phyloP scores from a whole-genome alignment of 2,113 vertebrate species.

The Centropus bengalensis region DNA sequence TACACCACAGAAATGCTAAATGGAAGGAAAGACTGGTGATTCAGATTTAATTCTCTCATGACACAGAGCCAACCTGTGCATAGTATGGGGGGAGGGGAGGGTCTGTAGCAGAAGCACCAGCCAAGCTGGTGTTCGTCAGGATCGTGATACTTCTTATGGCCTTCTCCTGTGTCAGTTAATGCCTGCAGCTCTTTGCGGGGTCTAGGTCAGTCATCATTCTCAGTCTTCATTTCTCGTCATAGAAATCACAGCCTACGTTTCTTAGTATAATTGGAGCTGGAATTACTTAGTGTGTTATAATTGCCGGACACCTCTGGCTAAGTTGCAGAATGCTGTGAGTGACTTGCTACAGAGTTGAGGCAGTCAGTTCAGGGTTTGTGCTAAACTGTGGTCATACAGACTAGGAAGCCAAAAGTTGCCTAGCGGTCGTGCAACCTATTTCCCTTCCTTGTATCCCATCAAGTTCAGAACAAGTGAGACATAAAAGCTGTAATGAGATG shows the following conservation, averaged over 20 bases:
- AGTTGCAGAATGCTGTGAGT: not conserved
- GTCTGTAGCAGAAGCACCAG: not conserved
- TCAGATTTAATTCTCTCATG: not conserved
- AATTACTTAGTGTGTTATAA: not conserved
- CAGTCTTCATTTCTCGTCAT: too few relatives aligned
- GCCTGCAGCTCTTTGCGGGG: not conserved
- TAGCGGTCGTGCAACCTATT: not conserved
- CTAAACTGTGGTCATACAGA: not conserved
- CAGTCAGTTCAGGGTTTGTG: not conserved
- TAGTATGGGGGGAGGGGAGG: not conserved
- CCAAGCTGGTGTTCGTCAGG: not conserved
- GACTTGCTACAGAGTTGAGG: not conserved
- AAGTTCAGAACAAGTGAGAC: not conserved
- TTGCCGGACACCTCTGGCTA: not conserved
- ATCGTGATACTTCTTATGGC: fast-evolving
- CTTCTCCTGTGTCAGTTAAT: not conserved
- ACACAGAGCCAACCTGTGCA: not conserved
- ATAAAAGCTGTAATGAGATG: not conserved
- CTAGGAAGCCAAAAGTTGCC: not conserved
- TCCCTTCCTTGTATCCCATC: not conserved
- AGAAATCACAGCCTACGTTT: not conserved
- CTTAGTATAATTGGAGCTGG: not conserved
- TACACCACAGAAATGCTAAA: not conserved
- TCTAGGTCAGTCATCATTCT: not conserved
- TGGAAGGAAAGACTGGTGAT: not conserved